Conservation (phyloP, 2,113 vertebrate species). For the Dipodomys spectabilis region DNA sequence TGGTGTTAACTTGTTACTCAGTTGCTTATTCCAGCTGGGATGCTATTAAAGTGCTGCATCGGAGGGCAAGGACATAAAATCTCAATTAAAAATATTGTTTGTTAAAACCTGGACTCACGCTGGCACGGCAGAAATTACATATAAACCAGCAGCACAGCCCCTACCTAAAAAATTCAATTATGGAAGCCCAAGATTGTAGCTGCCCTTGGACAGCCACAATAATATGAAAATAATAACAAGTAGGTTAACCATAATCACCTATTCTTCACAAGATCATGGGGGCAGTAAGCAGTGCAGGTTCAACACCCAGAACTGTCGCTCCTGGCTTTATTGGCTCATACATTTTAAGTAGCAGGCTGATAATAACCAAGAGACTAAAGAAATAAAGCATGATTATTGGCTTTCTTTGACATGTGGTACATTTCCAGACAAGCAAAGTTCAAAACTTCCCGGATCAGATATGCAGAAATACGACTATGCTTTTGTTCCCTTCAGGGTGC, state of each 20-base stretch:
- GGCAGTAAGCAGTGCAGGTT: not conserved
- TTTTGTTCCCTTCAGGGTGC: not conserved
- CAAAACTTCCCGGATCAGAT: not conserved
- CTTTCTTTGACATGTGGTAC: not conserved
- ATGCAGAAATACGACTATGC: not conserved
- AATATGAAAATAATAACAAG: constrained; percentile 67
- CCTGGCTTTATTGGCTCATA: not conserved
- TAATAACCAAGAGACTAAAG: not conserved
- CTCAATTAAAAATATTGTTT: constrained; percentile 79
- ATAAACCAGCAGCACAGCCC: constrained; percentile 51
- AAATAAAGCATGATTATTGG: not conserved
- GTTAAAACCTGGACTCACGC: constrained; percentile 70
- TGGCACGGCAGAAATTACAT: constrained; percentile 49
- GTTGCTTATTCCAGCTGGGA: constrained; percentile 69
- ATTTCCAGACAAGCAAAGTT: not conserved
- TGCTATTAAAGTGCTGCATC: constrained; percentile 76
- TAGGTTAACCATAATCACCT: not conserved
- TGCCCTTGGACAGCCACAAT: constrained; percentile 32
- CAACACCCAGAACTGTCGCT: not conserved
- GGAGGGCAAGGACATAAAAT: constrained; percentile 74
- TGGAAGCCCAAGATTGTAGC: not conserved
- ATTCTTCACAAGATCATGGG: constrained; percentile 46
- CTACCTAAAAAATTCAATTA: constrained; percentile 75
- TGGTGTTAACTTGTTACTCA: constrained; percentile 65
- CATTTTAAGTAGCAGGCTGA: not conserved